Percentiles rank a stretch among this genome's conserved stretches.
These are phyloP conservation scores for Hedya salicella DNA, from an alignment of 2,888 invertebrate genomes.

Conservation along the genomic window DNA sequence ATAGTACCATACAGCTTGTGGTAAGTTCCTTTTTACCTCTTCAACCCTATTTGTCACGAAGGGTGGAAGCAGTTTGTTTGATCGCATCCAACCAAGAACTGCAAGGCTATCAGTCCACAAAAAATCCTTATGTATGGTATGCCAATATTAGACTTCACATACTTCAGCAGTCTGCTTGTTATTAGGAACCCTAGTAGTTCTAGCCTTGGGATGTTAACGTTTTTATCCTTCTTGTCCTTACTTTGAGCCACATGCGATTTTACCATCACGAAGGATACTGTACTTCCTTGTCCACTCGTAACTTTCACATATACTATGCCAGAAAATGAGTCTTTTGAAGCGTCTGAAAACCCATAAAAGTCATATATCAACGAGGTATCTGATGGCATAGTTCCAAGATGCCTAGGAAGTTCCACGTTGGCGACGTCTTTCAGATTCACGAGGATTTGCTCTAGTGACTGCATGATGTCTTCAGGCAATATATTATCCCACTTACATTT, in stretches of 20 bases:
- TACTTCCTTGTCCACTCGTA: too few relatives aligned
- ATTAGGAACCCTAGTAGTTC: too few relatives aligned
- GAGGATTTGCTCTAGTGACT: too few relatives aligned
- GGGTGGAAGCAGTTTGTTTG: conserved; percentile 1
- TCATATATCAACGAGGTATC: neutral
- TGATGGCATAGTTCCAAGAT: neutral
- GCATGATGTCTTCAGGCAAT: too few relatives aligned
- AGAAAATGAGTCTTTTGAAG: neutral
- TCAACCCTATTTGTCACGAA: neutral
- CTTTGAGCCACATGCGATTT: neutral
- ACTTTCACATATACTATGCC: too few relatives aligned
- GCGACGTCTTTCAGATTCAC: too few relatives aligned
- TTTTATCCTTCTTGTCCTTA: neutral
- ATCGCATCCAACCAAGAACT: neutral
- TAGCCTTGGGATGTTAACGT: too few relatives aligned
- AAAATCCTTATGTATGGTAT: neutral
- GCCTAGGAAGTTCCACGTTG: too few relatives aligned
- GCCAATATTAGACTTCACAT: neutral
- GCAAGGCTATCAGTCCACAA: conserved; percentile 8
- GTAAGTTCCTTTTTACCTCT: neutral
- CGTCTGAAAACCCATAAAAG: neutral
- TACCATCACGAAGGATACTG: neutral
- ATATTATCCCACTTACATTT: too few relatives aligned
- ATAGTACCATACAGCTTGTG: neutral
- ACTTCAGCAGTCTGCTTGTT: too few relatives aligned